Evolutionary conservation across 2,113 vertebrate genomes (phyloP).

Genomic region (Brachyhypopomus gauderio): DNA sequence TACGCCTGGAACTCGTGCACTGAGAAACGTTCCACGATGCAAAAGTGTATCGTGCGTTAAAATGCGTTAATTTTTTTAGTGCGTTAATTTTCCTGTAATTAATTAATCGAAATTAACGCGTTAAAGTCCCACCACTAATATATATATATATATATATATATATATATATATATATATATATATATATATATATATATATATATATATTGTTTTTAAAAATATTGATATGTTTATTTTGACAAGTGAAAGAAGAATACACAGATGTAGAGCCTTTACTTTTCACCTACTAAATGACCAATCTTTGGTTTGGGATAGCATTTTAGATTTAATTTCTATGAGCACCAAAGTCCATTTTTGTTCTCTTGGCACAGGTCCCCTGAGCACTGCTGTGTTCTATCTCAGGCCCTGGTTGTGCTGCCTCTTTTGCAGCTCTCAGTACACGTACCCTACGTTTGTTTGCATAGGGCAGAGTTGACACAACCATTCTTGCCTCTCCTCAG

Average conservation of each 20-base stretch:
- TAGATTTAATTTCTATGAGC: background rate
- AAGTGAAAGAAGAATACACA: background rate
- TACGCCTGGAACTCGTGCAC: no score
- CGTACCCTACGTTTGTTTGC: slow-evolving; percentile 43
- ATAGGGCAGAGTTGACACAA: slow-evolving; percentile 26
- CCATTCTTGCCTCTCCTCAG: slow-evolving; percentile 24
- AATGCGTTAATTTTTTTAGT: no score
- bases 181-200: no score
- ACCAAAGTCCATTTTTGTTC: slow-evolving; percentile 19
- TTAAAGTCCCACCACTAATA: no score
- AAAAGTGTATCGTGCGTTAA: no score
- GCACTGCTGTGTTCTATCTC: slow-evolving; percentile 9
- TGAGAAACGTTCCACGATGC: no score
- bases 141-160: no score
- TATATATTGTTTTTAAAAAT: no score
- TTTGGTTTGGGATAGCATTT: background rate
- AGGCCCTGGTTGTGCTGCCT: slow-evolving; percentile 9
- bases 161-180: no score
- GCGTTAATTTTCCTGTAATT: no score
- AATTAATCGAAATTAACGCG: no score
- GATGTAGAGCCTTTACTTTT: background rate
- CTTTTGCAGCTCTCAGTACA: slow-evolving; percentile 47
- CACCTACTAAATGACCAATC: background rate
- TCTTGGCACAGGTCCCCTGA: slow-evolving; percentile 16
- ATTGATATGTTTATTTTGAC: background rate